A percentile compares a stretch with the other conserved stretches of the same genome.
These are phyloP conservation scores for Corythaeola cristata DNA, from an alignment of 2,113 vertebrate genomes.

Conservation along the genomic window DNA sequence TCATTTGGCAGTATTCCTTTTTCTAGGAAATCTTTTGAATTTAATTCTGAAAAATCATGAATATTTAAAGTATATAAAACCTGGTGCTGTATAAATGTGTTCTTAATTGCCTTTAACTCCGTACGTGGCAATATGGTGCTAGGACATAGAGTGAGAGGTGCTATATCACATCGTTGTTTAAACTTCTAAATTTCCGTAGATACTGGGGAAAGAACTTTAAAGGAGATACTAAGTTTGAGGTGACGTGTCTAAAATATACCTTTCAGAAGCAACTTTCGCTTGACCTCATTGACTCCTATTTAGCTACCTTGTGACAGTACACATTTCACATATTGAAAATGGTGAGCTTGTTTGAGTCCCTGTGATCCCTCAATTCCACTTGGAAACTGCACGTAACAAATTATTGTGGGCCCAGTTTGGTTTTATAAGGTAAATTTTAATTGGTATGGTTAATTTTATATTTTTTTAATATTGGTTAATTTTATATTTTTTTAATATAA, in stretches of 20 bases:
- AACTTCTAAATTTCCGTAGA: background rate
- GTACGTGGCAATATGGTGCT: background rate
- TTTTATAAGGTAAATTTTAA: background rate
- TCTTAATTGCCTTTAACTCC: background rate
- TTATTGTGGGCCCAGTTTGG: background rate
- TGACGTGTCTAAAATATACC: background rate
- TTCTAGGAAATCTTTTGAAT: background rate
- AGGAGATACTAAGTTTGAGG: background rate
- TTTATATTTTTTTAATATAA: no score
- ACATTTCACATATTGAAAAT: background rate
- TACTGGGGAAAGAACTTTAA: background rate
- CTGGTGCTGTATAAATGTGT: background rate
- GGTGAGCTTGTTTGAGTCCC: background rate
- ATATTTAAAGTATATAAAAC: background rate
- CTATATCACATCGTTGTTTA: background rate
- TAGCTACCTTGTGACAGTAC: background rate
- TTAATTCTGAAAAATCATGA: background rate
- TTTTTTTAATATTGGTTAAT: no score
- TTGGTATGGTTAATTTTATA: no score
- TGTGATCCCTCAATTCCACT: background rate
- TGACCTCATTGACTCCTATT: background rate
- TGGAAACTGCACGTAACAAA: background rate
- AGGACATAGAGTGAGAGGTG: background rate
- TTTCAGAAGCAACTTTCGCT: background rate
- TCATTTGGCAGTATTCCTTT: background rate